A percentile compares a stretch with the other conserved stretches of the same genome.
phyloP scores from a whole-genome alignment of 1,140 invertebrate genomes.

The Coelopa frigida region DNA sequence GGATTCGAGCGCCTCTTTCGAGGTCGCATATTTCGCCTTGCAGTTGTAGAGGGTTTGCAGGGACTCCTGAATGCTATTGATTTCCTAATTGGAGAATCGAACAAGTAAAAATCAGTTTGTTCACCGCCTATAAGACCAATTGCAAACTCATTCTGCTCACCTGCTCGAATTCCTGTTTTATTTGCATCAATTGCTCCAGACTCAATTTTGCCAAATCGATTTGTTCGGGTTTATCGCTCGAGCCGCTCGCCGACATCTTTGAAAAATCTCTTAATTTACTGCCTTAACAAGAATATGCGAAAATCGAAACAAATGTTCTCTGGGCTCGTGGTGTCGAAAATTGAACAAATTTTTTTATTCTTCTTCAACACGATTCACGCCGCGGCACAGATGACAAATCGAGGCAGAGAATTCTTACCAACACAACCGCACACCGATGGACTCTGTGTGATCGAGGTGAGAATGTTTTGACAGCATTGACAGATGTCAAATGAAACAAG shows the following conservation, averaged over 20 bases:
- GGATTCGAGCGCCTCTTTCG: conserved; percentile 75
- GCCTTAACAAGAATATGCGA: conserved; percentile 18
- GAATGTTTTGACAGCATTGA: too few species aligned
- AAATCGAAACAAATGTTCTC: conserved; percentile 14
- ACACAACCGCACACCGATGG: too few species aligned
- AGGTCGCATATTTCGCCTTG: conserved; percentile 83
- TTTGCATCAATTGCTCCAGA: conserved; percentile 67
- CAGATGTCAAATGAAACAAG: too few species aligned
- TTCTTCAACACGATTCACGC: too few species aligned
- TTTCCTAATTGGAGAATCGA: conserved; percentile 56
- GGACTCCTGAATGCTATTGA: conserved; percentile 80
- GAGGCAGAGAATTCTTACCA: too few species aligned
- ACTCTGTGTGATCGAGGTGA: too few species aligned
- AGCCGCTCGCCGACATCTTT: conserved; percentile 26
- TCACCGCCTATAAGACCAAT: neutral
- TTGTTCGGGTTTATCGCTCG: conserved; percentile 52
- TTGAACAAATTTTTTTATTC: too few species aligned
- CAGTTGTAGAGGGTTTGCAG: conserved; percentile 81
- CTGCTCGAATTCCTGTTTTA: conserved; percentile 82
- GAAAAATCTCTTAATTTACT: conserved; percentile 22
- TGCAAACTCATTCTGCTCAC: conserved; percentile 45
- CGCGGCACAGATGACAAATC: too few species aligned
- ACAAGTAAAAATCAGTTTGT: conserved; percentile 5
- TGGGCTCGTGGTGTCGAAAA: too few species aligned
- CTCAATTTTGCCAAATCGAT: conserved; percentile 71